These are phyloP conservation scores for Mirounga angustirostris DNA, from an alignment of 2,113 vertebrate genomes.

Conservation along the genomic window DNA sequence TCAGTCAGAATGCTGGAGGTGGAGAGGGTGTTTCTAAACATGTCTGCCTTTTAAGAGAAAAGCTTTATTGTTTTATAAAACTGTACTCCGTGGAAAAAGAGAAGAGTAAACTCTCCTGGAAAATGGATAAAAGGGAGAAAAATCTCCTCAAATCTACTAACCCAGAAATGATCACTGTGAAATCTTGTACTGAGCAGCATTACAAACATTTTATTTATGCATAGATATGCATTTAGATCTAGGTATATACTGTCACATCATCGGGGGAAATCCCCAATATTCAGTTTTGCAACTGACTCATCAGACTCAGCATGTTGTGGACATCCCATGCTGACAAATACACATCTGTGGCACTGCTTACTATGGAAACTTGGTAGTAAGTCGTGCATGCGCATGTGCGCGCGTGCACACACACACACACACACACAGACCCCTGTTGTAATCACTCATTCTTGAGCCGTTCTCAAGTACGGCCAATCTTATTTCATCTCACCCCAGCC, in stretches of 20 bases:
- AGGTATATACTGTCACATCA: neutral
- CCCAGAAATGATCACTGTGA: neutral
- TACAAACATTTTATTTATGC: neutral
- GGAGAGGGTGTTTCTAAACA: neutral
- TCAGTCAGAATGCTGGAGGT: neutral
- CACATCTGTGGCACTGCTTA: neutral
- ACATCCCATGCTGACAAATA: neutral
- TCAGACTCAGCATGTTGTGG: neutral
- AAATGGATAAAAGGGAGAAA: neutral
- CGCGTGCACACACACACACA: no score
- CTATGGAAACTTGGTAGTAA: neutral
- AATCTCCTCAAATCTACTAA: neutral
- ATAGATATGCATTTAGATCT: neutral
- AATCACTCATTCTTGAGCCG: neutral
- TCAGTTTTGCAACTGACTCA: neutral
- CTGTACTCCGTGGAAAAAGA: neutral
- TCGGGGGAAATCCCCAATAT: neutral
- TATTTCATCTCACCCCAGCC: neutral
- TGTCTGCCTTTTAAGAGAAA: neutral
- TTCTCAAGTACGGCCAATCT: no score
- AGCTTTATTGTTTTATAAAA: conserved; percentile 11
- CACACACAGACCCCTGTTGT: neutral
- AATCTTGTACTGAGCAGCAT: neutral
- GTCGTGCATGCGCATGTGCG: neutral
- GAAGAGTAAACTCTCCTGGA: neutral